phyloP scores from a whole-genome alignment of 2,797 vertebrate genomes.

The Novumbra hubbsi region DNA sequence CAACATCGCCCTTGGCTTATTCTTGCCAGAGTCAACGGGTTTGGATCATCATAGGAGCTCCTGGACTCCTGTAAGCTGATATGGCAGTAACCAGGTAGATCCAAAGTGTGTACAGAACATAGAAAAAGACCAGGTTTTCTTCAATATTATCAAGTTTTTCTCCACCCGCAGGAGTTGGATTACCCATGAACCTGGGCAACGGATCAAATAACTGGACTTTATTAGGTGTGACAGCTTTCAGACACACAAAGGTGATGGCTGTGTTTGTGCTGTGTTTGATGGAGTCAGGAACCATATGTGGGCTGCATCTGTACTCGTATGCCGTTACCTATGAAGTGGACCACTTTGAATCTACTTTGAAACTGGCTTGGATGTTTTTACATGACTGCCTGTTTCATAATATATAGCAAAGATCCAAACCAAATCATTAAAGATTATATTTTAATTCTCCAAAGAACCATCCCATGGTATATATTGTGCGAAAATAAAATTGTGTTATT shows the following conservation, averaged over 20 bases:
- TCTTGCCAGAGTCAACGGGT: background rate
- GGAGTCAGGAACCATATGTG: background rate
- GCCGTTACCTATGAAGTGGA: background rate
- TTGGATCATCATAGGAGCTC: background rate
- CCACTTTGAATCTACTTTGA: background rate
- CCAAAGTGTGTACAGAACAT: background rate
- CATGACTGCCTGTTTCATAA: too few relatives aligned
- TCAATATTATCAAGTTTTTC: background rate
- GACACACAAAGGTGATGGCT: conserved; percentile 17
- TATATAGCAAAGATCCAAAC: background rate
- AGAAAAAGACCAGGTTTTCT: background rate
- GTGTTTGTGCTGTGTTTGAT: conserved; percentile 2
- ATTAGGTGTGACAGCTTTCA: conserved; percentile 24
- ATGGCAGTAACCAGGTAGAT: background rate
- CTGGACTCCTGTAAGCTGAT: background rate
- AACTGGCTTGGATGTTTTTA: too few relatives aligned
- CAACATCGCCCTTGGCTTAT: background rate
- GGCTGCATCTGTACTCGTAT: background rate
- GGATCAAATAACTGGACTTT: conserved; percentile 19
- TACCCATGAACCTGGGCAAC: conserved; percentile 15
- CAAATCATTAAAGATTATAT: background rate
- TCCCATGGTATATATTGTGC: too few relatives aligned
- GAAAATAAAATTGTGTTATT: too few relatives aligned
- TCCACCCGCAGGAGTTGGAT: conserved; percentile 6
- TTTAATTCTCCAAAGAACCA: too few relatives aligned